Base-by-base conservation (phyloP, 2,113 vertebrate genomes). In the Litocranius walleri region DNA sequence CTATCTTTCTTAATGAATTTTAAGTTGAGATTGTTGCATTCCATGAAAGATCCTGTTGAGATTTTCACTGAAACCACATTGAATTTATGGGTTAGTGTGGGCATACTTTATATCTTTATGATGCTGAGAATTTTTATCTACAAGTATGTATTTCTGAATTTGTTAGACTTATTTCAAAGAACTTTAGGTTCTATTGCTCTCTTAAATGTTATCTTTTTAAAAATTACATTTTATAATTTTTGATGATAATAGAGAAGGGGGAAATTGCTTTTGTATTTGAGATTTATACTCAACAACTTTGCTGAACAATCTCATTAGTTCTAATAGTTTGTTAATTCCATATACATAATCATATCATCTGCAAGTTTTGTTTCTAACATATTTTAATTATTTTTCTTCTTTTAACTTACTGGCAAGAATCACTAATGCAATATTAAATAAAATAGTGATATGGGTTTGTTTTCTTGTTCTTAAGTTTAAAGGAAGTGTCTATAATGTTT, bases 141-240 rank as follows among this genome's bases (percentile, higher is more conserved):
- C 11, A 84, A 87, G 88, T 25, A 25, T 88, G 87, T 82, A 30
- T 50, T 96, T 91, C 57, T 15, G 48, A 45, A 11, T 40, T 62
- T 90, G 25, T 88, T 95, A 95, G 52, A 88, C 78, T 92, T 87
- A 96, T 88, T 97, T 95, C 29, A 95, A 97, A n/a, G 29, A 64
- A 52, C 25, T 10, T 81, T 83, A 81, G 86, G 23, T 96, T 95
- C 78, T 92, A 57, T 74, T 84, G 52, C 6, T 94, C 74, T 33
- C 80, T 82, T 52, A 87, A 93, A 64, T 83, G 16, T 83, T 86
- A 80, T 43, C 43, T 48, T 81, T 88, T 43, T 27, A 27, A 17
- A 93, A 95, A 67, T 80, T 94, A n/a, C 17, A 86, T 82, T 89
- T 97, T 85, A 45, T 92, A 23, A 62, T 30, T 88, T 92, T 92